Evolutionary conservation across 1,140 invertebrate genomes (phyloP).

Genomic region (Sycophaga agraensis): DNA sequence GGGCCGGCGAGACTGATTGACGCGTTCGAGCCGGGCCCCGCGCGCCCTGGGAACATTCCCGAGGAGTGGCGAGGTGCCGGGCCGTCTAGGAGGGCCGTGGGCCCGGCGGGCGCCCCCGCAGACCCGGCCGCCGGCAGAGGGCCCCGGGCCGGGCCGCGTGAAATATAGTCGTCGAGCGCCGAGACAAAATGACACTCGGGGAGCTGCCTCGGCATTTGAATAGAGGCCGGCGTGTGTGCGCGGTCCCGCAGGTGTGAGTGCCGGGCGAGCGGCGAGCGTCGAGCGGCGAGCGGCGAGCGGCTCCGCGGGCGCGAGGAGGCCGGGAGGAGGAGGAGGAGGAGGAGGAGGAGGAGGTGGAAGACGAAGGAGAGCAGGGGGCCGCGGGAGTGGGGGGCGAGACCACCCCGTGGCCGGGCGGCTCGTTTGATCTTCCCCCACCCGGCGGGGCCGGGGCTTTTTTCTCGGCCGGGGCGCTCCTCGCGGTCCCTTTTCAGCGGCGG

Average conservation of each 20-base stretch:
- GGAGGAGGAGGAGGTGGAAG: constrained; percentile 7
- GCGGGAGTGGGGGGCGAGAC: constrained; percentile 49
- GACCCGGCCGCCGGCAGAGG: too few relatives aligned
- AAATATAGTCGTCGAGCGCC: constrained; percentile 17
- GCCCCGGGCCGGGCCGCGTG: too few relatives aligned
- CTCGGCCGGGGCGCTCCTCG: constrained; percentile 13
- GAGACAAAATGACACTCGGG: constrained; percentile 38
- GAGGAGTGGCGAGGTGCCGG: too few relatives aligned
- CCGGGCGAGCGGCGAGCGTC: not conserved
- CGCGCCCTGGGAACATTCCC: not conserved
- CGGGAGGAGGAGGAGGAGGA: not conserved
- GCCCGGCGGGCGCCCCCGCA: not conserved
- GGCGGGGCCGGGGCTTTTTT: constrained; percentile 31
- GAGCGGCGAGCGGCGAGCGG: not conserved
- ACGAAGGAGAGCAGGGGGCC: constrained; percentile 28
- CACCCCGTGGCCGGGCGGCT: constrained; percentile 59
- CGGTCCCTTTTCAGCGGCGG: constrained; percentile 19
- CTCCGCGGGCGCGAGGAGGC: not conserved
- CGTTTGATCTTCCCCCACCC: constrained; percentile 59
- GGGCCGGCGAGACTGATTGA: too few relatives aligned
- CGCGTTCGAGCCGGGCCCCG: too few relatives aligned
- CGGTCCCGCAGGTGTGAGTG: not conserved
- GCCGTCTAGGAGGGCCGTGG: too few relatives aligned
- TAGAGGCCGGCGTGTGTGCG: constrained; percentile 46
- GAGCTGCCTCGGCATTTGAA: constrained; percentile 52